Base-by-base conservation (phyloP, 2,113 vertebrate species). In the Clupea harengus region DNA sequence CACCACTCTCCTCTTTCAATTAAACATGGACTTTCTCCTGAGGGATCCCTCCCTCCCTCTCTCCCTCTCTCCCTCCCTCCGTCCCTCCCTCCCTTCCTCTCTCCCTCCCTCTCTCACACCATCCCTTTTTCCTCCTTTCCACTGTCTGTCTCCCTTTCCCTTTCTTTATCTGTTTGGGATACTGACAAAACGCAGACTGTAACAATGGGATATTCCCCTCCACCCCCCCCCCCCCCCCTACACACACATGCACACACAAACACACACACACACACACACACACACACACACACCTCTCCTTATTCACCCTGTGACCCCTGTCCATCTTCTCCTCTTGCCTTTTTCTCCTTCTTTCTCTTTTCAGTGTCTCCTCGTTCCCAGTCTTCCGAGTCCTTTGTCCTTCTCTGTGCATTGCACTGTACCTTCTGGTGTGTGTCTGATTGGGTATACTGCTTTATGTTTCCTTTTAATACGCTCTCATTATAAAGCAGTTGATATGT, bases 1-100 rank as follows among this genome's bases (percentile, higher is more conserved):
- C 83, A 78, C 82, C 8, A 49, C 54, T 45, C 45, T 39, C 54
- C 28, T 49, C 78, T 84, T 47, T 83, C 64, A 85, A 78, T 86
- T 85, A 85, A 15, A 54, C 39, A n/a, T 57, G 46, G 50, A 11
- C 82, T 81, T 54, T 81, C 67, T 81, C 84, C 25, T 83, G 49
- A 20, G 32, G 32, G 64, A 84, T 72, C 22, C 39, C 72, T 39
- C 22, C 25, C 46, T 80, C 60, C 46, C 47, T 4, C 25, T 39
- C 32, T 46, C 20, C 17, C 17, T 57, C 54, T 18, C 46, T 47
- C 28, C 0, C 82, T 52, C 47, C 57, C 18, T n/a, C 57, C 81
- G 10, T 84, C 86, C 81, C 28, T 64, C 54, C 57, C 49, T 78
- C 82, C 49, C 52, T 82, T 57, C 72, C 81, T 44, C 18, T 75